Base-by-base conservation (phyloP, 2,888 invertebrate species). In the Oxyteleia sp. region DNA sequence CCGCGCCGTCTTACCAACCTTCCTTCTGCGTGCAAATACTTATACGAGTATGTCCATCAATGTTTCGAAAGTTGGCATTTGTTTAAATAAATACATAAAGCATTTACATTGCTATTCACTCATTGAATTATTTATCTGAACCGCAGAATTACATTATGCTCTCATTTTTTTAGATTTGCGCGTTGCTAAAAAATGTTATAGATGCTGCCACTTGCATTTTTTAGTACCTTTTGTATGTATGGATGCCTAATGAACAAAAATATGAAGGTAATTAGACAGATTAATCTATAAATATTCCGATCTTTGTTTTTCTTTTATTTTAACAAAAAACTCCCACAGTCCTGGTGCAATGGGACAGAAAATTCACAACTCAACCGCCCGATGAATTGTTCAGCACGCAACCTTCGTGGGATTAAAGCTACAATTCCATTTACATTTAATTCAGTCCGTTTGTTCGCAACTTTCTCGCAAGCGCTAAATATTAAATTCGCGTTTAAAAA, bases 61-160 rank as follows among this genome's bases (percentile, higher is more conserved):
- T 82, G 82, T 76, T 82, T 82, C 41, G 82, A 82, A 82, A 76
- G 82, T 76, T 82, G 76, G 66, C 66, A 82, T 82, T 82, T 82
- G 82, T 82, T 82, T 82, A 82, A 82, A 82, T 82, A 82, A 82
- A 82, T 76, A 75, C 49, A 82, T 82, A 49, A 82, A 81, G 59
- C 76, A 83, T 82, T 75, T 59, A 57, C 16, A 51, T 45, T 18
- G 53, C 16, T 38, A 26, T 53, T 29, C 15, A 53, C 38, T 57
- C 41, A n/a, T 1, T 18, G 10, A n/a, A 20, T 38, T 15, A 16
- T 16, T 35, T 18, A 57, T 38, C 18, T n/a, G n/a, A 38, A 16
- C 15, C 26, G 4, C 32, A 1, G 13, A 32, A 15, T 23, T 49
- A 23, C 13, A 7, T 23, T 49, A 11, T 23, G 3, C 11, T 49